These are phyloP conservation scores for Tamandua tetradactyla DNA, from an alignment of 2,797 vertebrate species.

Conservation along the genomic window DNA sequence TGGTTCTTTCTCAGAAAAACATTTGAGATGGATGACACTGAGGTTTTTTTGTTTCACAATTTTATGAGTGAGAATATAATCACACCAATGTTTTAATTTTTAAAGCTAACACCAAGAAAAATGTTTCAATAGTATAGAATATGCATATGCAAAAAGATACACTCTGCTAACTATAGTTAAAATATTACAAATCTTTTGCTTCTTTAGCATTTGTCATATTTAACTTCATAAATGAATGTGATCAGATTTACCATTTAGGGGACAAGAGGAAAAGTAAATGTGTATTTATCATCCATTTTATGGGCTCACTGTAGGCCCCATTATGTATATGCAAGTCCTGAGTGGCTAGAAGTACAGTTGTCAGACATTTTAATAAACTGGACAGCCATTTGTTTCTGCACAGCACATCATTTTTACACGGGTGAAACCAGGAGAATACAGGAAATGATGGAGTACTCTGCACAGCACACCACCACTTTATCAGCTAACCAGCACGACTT, in stretches of 20 bases:
- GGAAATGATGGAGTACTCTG: constrained; percentile 95
- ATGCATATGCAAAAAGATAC: constrained; percentile 81
- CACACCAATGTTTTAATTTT: not conserved
- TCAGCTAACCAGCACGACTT: constrained; percentile 94
- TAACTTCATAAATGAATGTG: constrained; percentile 79
- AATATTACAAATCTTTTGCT: constrained; percentile 84
- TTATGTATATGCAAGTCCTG: constrained; percentile 84
- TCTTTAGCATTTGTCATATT: constrained; percentile 78
- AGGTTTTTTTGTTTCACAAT: not conserved
- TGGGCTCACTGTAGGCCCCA: constrained; percentile 86
- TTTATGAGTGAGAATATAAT: constrained; percentile 29
- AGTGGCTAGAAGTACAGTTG: constrained; percentile 85
- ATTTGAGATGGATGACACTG: not conserved
- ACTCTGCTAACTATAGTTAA: constrained; percentile 81
- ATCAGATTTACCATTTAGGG: constrained; percentile 84
- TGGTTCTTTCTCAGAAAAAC: constrained; percentile 25
- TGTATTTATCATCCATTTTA: constrained; percentile 86
- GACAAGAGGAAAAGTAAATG: constrained; percentile 79
- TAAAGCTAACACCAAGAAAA: constrained; percentile 85
- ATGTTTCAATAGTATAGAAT: constrained; percentile 90
- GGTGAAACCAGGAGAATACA: constrained; percentile 95
- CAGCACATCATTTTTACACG: constrained; percentile 88
- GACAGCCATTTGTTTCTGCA: constrained; percentile 94
- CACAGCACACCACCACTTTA: constrained; percentile 96
- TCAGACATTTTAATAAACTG: constrained; percentile 89